Percentiles rank a stretch among this genome's conserved stretches.
These are phyloP conservation scores for Pandemis corylana DNA, from an alignment of 2,888 invertebrate genomes.

Conservation along the genomic window DNA sequence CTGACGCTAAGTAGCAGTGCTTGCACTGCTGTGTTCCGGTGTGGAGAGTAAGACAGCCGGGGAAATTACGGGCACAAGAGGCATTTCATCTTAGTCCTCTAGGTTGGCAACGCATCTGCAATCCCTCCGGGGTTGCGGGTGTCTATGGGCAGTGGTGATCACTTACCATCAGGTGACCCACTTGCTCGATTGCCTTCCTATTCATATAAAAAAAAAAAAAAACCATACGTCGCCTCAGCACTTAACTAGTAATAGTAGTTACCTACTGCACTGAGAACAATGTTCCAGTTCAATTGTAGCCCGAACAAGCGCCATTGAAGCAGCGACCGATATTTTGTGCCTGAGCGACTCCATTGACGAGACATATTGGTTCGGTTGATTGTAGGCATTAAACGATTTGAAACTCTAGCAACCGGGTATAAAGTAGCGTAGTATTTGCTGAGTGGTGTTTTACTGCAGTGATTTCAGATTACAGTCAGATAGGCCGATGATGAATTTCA, in stretches of 20 bases:
- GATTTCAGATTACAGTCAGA: not conserved
- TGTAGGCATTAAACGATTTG: not conserved
- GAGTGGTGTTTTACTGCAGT: not conserved
- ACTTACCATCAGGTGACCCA: no score
- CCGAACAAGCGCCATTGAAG: constrained; percentile 21
- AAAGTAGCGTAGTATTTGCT: not conserved
- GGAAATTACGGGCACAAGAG: no score
- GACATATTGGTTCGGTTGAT: constrained; percentile 17
- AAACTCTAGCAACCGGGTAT: not conserved
- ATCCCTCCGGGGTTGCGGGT: no score
- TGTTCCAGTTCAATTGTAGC: constrained; percentile 15
- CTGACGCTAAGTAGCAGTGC: no score
- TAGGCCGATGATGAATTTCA: no score
- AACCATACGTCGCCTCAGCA: not conserved
- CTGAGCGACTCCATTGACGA: constrained; percentile 12
- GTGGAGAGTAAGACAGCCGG: no score
- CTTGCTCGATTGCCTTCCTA: no score
- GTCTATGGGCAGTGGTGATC: no score
- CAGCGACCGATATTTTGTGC: constrained; percentile 25
- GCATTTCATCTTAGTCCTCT: no score
- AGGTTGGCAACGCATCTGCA: no score
- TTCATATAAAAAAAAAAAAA: no score
- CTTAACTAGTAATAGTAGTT: not conserved
- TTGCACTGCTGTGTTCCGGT: no score
- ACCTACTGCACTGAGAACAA: constrained; percentile 13